Base-by-base conservation (phyloP, 30 jellyfish, hydroid and myxozoan genomes). In the Pelagia noctiluca region DNA sequence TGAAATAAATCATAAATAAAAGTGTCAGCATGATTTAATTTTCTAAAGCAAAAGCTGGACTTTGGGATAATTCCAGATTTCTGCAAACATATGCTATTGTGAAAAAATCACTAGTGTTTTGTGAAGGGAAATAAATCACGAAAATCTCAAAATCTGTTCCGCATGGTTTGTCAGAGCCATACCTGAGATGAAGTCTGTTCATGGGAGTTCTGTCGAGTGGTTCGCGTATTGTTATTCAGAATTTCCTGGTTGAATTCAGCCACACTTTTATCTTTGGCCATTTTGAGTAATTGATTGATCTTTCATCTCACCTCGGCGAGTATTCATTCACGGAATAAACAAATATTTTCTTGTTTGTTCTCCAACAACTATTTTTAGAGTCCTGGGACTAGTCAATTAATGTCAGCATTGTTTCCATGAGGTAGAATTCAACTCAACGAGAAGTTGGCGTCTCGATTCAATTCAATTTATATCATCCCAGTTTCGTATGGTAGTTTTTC, bases 301-400 rank as follows among this genome's bases (percentile, higher is more conserved):
- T 75, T 21, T 48, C 74, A 49, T 75, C 53, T 50, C 87, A 33
- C 24, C 16, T 5, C 38, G 36, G 37, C 83, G 29, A 70, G 26
- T 70, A 23, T 47, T 32, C 13, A 2, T 30, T 26, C 33, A 28
- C 54, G n/a, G 38, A 35, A 70, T 30, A 70, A 35, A 34, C 24
- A 23, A 38, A 25, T 16, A 18, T 35, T 74, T 12, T 18, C 35
- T 31, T 29, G 85, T 47, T 33, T 74, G 74, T 60, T 78, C 67
- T 78, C 42, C 7, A 32, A 80, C 65, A 48, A 82, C 68, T 67
- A 47, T 81, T 78, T 13, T 70, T 29, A 48, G 29, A 25, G 84
- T 72, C 57, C 91, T 81, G 91, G 91, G 83, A 66, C 91, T 81
- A 81, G 84, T 50, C 90, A 79, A 71, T n/a, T n/a, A n/a, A n/a